These are phyloP conservation scores for Petrosia ficiformis DNA, from an alignment of 37 sponge, comb jelly and placozoan genomes.

Conservation along the genomic window DNA sequence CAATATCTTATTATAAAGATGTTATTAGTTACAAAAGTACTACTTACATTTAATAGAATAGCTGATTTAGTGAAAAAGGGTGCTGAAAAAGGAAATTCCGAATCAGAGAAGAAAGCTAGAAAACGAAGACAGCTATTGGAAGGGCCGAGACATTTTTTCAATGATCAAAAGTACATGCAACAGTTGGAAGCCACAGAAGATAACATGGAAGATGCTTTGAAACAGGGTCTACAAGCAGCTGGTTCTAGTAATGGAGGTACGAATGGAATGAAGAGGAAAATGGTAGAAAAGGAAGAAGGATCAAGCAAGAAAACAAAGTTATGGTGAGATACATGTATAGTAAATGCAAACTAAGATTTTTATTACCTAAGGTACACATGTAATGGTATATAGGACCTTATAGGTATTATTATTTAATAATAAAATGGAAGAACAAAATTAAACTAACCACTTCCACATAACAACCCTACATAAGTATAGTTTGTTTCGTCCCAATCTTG, in stretches of 20 bases:
- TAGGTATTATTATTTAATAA: too few relatives aligned
- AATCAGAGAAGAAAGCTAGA: slow-evolving; percentile 60
- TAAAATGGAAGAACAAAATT: neutral
- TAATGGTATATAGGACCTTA: too few relatives aligned
- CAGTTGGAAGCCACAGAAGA: slow-evolving; percentile 59
- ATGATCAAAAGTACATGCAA: slow-evolving; percentile 65
- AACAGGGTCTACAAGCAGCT: slow-evolving; percentile 52
- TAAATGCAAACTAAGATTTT: too few relatives aligned
- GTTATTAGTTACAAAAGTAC: too few relatives aligned
- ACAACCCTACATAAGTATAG: too few relatives aligned
- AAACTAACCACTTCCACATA: too few relatives aligned
- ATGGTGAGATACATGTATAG: too few relatives aligned
- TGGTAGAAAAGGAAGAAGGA: neutral
- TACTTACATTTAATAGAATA: slow-evolving; percentile 41
- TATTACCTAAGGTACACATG: too few relatives aligned
- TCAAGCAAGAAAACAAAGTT: slow-evolving; percentile 29
- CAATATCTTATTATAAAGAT: too few relatives aligned
- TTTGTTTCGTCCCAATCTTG: too few relatives aligned
- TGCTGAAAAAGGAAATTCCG: slow-evolving; percentile 53
- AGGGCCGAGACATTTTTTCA: slow-evolving; percentile 65
- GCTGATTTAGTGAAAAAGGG: slow-evolving; percentile 75
- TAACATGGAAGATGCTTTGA: slow-evolving; percentile 58
- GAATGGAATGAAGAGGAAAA: slow-evolving; percentile 4
- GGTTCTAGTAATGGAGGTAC: slow-evolving; percentile 13
- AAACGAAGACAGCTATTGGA: slow-evolving; percentile 12